Evolutionary conservation across 1,140 invertebrate species (phyloP).

Genomic region (Homarus americanus): DNA sequence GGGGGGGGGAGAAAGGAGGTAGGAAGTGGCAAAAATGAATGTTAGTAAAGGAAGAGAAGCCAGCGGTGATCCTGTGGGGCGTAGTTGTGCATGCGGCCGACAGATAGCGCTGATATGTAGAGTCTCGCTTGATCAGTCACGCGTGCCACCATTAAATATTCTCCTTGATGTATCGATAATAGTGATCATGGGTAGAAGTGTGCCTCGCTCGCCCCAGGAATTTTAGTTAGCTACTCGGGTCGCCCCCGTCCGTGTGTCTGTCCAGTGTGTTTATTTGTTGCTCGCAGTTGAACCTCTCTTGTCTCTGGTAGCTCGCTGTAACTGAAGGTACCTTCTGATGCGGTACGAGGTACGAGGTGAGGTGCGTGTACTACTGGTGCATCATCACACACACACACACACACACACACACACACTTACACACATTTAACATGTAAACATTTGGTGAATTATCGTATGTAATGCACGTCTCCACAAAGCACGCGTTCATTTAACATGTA

Average conservation of each 20-base stretch:
- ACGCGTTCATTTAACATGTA: too few species aligned
- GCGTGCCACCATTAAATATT: conserved; percentile 44
- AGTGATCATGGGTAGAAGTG: conserved; percentile 9
- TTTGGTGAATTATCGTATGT: too few species aligned
- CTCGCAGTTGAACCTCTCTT: neutral
- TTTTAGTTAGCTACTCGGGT: neutral
- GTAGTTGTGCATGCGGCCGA: neutral
- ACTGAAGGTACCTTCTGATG: too few species aligned
- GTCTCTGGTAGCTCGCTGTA: too few species aligned
- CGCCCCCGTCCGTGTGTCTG: neutral
- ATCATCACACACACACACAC: neutral
- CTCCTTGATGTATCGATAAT: conserved; percentile 42
- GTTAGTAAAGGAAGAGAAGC: neutral
- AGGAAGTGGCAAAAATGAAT: too few species aligned
- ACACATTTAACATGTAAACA: too few species aligned
- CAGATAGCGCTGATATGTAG: conserved; percentile 13
- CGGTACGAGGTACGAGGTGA: too few species aligned
- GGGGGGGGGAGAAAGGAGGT: too few species aligned
- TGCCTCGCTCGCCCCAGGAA: neutral
- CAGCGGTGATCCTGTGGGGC: neutral
- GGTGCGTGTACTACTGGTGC: too few species aligned
- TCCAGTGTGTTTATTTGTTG: neutral
- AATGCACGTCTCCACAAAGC: too few species aligned
- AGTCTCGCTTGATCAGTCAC: conserved; percentile 38
- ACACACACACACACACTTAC: neutral